Percentiles rank a stretch among this genome's conserved stretches.
Evolutionary conservation across 2,888 invertebrate genomes (phyloP).

Genomic region (Rosalia funebris): DNA sequence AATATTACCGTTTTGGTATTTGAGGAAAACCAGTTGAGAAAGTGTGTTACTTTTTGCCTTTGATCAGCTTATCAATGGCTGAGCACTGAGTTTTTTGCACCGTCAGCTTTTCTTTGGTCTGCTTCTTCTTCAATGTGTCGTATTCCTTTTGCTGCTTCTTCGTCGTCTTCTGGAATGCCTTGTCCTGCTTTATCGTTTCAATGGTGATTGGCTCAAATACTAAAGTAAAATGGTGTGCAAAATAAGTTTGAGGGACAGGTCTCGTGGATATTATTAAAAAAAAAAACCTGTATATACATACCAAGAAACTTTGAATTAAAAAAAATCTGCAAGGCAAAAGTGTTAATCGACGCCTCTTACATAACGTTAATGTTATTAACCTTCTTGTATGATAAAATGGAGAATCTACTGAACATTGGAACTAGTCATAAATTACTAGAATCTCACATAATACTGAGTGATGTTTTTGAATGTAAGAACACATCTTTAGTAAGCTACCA

Average conservation of each 20-base stretch:
- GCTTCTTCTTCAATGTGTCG: conserved; percentile 90
- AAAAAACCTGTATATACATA: too few species aligned
- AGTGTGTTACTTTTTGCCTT: conserved; percentile 83
- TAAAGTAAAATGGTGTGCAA: conserved; percentile 58
- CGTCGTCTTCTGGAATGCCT: conserved; percentile 89
- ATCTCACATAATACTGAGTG: too few species aligned
- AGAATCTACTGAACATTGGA: too few species aligned
- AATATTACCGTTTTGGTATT: background rate
- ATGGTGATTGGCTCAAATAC: conserved; percentile 92
- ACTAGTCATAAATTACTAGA: too few species aligned
- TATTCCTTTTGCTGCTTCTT: conserved; percentile 97
- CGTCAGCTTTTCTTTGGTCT: conserved; percentile 89
- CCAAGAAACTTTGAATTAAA: too few species aligned
- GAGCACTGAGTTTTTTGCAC: conserved; percentile 93
- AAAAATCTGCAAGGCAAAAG: too few species aligned
- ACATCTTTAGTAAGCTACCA: too few species aligned
- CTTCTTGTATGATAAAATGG: too few species aligned
- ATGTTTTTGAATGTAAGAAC: too few species aligned
- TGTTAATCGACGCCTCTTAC: too few species aligned
- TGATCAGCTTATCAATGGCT: conserved; percentile 92
- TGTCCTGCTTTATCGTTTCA: conserved; percentile 87
- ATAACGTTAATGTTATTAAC: too few species aligned
- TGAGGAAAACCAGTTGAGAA: background rate
- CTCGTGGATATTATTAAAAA: too few species aligned
- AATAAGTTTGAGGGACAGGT: background rate